Percentiles rank a stretch among this genome's conserved stretches.
phyloP scores from a whole-genome alignment of 2,888 invertebrate species.

The Meganola albula region DNA sequence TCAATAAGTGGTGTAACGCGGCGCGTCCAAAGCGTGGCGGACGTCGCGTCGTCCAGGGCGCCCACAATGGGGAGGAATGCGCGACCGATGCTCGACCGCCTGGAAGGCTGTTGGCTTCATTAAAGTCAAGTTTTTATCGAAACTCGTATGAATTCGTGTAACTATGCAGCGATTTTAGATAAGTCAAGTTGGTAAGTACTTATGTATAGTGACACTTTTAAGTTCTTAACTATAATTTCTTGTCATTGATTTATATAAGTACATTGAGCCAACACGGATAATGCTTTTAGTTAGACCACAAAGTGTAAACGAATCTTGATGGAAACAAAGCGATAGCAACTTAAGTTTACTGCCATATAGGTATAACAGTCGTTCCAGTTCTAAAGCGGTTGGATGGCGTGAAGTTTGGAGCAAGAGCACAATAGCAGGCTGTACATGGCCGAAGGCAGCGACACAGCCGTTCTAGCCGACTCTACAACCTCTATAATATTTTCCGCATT shows the following conservation, averaged over 20 bases:
- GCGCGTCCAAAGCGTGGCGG: constrained; percentile 36
- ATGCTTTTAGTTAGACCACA: no score
- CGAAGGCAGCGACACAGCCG: constrained; percentile 34
- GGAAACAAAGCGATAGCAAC: no score
- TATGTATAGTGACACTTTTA: no score
- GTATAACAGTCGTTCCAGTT: constrained; percentile 17
- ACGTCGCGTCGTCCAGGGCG: constrained; percentile 30
- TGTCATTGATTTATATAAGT: no score
- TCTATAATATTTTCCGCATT: constrained; percentile 66
- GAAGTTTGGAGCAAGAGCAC: constrained; percentile 38
- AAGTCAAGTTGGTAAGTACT: no score
- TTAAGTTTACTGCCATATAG: no score
- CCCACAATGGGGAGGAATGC: constrained; percentile 58
- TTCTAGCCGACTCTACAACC: constrained; percentile 35
- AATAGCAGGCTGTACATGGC: constrained; percentile 46
- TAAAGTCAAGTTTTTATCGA: constrained; percentile 15
- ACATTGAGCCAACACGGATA: no score
- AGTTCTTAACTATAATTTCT: no score
- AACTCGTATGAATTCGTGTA: no score
- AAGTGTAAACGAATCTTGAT: no score
- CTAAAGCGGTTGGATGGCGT: constrained; percentile 22
- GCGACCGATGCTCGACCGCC: constrained; percentile 41
- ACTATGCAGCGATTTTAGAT: no score
- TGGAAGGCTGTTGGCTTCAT: constrained; percentile 29
- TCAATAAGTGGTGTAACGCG: constrained; percentile 45